Base-by-base conservation (phyloP, 2,888 invertebrate genomes). In the Hirtodrosophila confusa region DNA sequence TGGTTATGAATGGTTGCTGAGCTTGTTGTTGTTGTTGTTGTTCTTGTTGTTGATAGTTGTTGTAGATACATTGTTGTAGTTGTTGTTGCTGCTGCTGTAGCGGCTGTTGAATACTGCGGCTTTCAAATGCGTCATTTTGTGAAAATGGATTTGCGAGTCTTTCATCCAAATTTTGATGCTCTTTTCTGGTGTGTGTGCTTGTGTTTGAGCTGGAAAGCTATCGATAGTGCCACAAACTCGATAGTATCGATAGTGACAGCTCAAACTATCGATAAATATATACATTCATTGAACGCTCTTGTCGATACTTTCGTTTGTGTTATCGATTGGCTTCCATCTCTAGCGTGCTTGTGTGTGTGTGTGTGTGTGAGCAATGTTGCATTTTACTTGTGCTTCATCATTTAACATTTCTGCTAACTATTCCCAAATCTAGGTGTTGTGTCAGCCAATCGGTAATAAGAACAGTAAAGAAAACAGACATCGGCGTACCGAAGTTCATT, bases 1-100 rank as follows among this genome's bases (percentile, higher is more conserved):
- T 79, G 79, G 64, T 57, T 80, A 65, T 71, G 66, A 63, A 69
- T 67, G 75, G 33, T 61, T 65, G 71, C 54, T 71, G 66, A 57
- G 31, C 63, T 45, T 45, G 31, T 49, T 53, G 43, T 50, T 48
- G 40, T 24, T 51, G 44, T 60, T 33, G 27, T 39, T 53, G 33
- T 51, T 39, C 43, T 53, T 51, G 41, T 39, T 60, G 57, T 45
- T 54, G 4, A 40, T 44, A 43, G 47, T 44, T 56, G 58, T 50
- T 56, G 67, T 43, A 68, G 75, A 45, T 45, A 37, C 43, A 39
- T 33, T 54, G 54, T 56, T 41, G 47, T 48, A 33, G 40, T 47
- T 57, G 69, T 62, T 44, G 60, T 44, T 54, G 62, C 35, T 64
- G 56, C 45, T 64, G 56, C 45, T 53, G 43, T 61, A 49, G 64